phyloP scores from a whole-genome alignment of 1,140 invertebrate genomes.

The Sesamia nonagrioides region DNA sequence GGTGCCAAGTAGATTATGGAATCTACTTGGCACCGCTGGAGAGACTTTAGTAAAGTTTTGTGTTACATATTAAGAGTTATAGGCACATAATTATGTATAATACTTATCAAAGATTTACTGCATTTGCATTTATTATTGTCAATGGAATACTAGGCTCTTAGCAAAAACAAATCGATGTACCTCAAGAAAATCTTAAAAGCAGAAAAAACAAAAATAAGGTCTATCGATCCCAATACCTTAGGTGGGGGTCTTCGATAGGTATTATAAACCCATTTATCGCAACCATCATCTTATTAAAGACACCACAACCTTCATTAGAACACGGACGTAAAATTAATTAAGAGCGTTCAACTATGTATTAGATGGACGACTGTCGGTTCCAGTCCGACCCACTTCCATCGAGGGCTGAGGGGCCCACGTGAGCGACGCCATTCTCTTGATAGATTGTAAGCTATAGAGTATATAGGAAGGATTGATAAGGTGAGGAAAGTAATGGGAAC shows the following conservation, averaged over 20 bases:
- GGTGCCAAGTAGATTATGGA: no score
- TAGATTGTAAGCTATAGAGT: constrained; percentile 33
- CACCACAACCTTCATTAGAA: constrained; percentile 8
- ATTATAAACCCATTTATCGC: neutral
- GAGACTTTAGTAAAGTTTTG: no score
- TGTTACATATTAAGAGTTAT: no score
- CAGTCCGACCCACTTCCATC: constrained; percentile 59
- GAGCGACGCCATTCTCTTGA: constrained; percentile 51
- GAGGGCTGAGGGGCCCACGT: constrained; percentile 58
- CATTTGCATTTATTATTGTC: no score
- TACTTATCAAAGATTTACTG: no score
- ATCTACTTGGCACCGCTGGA: no score
- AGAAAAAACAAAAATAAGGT: no score
- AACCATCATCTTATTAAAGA: neutral
- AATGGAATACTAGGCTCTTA: no score
- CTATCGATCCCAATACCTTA: neutral
- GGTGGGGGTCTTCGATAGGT: neutral
- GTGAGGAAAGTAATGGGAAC: neutral
- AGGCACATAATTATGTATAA: no score
- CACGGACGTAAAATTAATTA: constrained; percentile 60
- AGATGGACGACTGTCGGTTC: constrained; percentile 59
- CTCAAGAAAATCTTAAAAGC: no score
- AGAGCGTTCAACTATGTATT: constrained; percentile 52
- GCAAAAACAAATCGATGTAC: no score
- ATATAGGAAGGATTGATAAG: constrained; percentile 12